Evolutionary conservation across 2,888 invertebrate genomes (phyloP).

Genomic region (Alsophila aescularia): DNA sequence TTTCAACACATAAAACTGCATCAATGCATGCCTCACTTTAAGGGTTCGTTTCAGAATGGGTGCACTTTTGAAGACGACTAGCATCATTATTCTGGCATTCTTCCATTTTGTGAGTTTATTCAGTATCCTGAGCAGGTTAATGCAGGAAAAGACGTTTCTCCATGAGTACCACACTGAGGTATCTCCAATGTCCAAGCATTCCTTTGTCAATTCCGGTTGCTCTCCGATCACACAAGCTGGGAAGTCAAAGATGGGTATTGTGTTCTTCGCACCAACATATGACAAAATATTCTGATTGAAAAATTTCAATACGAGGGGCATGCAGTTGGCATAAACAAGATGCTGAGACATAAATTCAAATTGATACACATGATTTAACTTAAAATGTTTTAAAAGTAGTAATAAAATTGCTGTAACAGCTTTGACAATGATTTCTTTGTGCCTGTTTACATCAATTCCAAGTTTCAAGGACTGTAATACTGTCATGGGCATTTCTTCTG

Average conservation of each 20-base stretch:
- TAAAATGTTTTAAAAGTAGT: constrained; percentile 97
- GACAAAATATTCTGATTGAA: constrained; percentile 99
- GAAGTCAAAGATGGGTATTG: constrained; percentile 96
- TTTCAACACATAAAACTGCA: constrained; percentile 99
- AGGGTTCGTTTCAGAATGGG: constrained; percentile 98
- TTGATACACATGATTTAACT: constrained; percentile 98
- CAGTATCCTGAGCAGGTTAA: constrained; percentile 96
- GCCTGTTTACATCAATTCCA: constrained; percentile 98
- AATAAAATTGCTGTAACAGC: constrained; percentile 95
- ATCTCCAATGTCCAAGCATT: constrained; percentile 94
- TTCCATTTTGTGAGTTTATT: constrained; percentile 99
- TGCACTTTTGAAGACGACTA: constrained; percentile 99
- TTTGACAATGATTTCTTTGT: constrained; percentile 99
- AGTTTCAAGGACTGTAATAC: constrained; percentile 97
- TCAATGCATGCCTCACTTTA: constrained; percentile 97
- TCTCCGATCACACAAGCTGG: constrained; percentile 98
- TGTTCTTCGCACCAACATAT: constrained; percentile 97
- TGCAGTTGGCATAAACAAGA: constrained; percentile 99
- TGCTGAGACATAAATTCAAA: constrained; percentile 99
- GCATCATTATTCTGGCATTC: constrained; percentile 99
- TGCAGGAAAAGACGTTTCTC: constrained; percentile 99
- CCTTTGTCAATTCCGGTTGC: constrained; percentile 96
- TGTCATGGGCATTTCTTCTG: constrained; percentile 98
- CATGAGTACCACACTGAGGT: constrained; percentile 94
- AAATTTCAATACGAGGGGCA: constrained; percentile 98